Evolutionary conservation across 2,797 vertebrate species (phyloP), one percentile per base, ranked within the genome.

Genomic region (Enteromius anoplus): DNA sequence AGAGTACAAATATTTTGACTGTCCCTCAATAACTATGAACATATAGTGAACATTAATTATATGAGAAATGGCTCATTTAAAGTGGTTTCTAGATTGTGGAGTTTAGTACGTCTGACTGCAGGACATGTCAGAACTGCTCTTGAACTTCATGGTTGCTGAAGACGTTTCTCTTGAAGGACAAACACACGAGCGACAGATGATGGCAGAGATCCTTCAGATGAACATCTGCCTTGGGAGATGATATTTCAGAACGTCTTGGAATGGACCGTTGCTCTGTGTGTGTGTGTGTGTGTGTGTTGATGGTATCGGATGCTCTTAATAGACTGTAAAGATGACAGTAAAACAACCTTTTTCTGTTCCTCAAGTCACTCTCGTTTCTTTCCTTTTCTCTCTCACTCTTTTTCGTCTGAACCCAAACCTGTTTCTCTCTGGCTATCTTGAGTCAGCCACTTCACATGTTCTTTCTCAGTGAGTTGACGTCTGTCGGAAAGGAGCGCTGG

Each of bases 361-460:
- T 58, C n/a, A 1, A 40, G 15, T 58, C 6, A 3, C 6, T 32
- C 60, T 64, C 15, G 3, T 64, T 37, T 47, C 40, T 70, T 14
- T 71, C 40, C 34, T 68, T 64, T 29, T 21, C 21, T 12, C n/a
- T 29, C 7, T 29, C 10, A 55, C 34, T 19, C 17, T 12, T 23
- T 47, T 60, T 17, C 9, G 0, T 65, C 34, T 45, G 37, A 70
- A 21, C 49, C 58, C 14, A 80, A 75, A 80, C 60, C 69, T 75
- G 77, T 68, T 80, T 60, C 23, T 84, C 47, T 11, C 58, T 23
- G 69, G 21, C 32, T 80, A 11, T 75, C 37, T 66, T 15, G 64
- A 68, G 47, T 23, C 53, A 19, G 53, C 65, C 17, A 72, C 78
- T 85, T 70, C 66, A 12, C 8, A 9, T 26, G 47, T 21, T 65